Percentiles rank a stretch among this genome's conserved stretches.
Conservation (phyloP, 2,888 invertebrate species). For the Mythimna vitellina region DNA sequence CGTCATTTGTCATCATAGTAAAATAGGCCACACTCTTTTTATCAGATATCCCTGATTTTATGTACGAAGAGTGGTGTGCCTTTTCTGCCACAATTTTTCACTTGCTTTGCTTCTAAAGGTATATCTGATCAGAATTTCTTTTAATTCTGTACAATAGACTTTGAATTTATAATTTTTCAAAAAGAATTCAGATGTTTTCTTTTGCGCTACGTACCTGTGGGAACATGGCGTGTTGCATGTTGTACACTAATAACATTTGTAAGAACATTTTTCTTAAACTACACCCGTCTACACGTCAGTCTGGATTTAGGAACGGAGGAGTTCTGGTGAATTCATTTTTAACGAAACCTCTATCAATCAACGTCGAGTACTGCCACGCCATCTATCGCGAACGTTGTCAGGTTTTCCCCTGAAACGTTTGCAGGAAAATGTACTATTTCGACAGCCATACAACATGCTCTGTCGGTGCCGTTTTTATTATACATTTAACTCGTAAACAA, state of each 20-base stretch:
- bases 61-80: too few relatives aligned
- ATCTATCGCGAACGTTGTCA: constrained; percentile 18
- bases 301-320: constrained; percentile 11
- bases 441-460: background rate
- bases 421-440: background rate
- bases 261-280: constrained; percentile 1
- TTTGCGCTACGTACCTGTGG: background rate
- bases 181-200: too few relatives aligned
- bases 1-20: too few relatives aligned
- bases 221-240: background rate
- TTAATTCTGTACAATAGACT: too few relatives aligned
- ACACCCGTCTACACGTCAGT: background rate
- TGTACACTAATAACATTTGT: background rate
- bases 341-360: constrained; percentile 42
- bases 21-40: too few relatives aligned
- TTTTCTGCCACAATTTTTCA: too few relatives aligned
- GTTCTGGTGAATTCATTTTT: constrained; percentile 35
- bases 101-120: too few relatives aligned
- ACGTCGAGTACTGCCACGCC: constrained; percentile 14
- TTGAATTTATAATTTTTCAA: too few relatives aligned
- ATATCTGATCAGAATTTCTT: too few relatives aligned
- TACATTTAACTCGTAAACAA: too few relatives aligned
- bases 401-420: background rate
- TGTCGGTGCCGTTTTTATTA: background rate
- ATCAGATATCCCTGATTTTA: too few relatives aligned